phyloP scores from a whole-genome alignment of 92 coral and sea anemone species.

The Palythoa grandis region DNA sequence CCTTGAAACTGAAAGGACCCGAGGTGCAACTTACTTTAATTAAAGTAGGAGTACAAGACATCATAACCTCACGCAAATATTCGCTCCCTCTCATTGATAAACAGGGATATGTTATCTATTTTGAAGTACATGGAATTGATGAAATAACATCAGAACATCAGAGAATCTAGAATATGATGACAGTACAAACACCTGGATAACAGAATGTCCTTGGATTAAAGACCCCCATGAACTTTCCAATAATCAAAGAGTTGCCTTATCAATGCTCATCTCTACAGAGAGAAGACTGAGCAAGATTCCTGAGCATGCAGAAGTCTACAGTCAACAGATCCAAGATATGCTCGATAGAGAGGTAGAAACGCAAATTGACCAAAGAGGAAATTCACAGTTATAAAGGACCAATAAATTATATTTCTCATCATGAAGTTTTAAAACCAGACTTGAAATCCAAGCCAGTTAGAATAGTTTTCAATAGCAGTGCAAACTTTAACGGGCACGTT shows the following conservation, averaged over 20 bases:
- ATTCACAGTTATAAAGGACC: slow-evolving; percentile 12
- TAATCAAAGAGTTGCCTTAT: slow-evolving; percentile 42
- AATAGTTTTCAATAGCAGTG: slow-evolving; percentile 42
- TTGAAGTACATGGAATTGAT: slow-evolving; percentile 45
- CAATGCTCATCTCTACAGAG: slow-evolving; percentile 50
- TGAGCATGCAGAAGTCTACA: slow-evolving; percentile 39
- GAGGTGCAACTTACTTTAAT: slow-evolving; percentile 20
- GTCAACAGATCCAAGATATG: slow-evolving; percentile 59
- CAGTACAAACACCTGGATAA: slow-evolving; percentile 37
- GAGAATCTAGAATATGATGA: slow-evolving; percentile 22
- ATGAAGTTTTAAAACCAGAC: too few relatives aligned
- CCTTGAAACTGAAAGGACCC: slow-evolving; percentile 37
- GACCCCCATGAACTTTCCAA: slow-evolving; percentile 49
- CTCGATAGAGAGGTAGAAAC: slow-evolving; percentile 44
- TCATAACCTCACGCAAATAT: slow-evolving; percentile 27
- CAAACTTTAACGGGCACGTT: slow-evolving; percentile 34
- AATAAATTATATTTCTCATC: too few relatives aligned
- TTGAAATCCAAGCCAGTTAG: slow-evolving; percentile 37
- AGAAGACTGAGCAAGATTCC: slow-evolving; percentile 46
- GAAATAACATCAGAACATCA: slow-evolving; percentile 32
- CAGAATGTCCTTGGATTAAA: slow-evolving; percentile 54
- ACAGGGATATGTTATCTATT: slow-evolving; percentile 20
- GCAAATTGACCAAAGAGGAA: slow-evolving; percentile 40
- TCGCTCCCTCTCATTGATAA: slow-evolving; percentile 44
- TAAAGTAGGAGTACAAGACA: slow-evolving; percentile 40